Conservation (phyloP, 64 coral and sea anemone genomes). For the Pachyseris speciosa region DNA sequence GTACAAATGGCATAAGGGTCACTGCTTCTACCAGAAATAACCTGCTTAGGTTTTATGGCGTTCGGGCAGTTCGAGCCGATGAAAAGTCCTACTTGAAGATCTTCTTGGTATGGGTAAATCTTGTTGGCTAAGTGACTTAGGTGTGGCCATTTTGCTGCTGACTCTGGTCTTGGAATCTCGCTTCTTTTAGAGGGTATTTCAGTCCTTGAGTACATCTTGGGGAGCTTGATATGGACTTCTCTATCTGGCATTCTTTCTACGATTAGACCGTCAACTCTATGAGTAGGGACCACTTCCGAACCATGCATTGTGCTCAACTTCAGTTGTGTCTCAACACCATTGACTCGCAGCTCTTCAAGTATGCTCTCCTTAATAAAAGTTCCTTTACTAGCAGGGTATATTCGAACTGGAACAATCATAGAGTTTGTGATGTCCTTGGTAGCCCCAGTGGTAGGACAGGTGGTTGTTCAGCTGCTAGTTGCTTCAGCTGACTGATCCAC, state of each 20-base stretch:
- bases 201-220: conserved; percentile 32
- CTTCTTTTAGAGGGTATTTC: conserved; percentile 30
- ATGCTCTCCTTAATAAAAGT: conserved; percentile 41
- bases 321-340: conserved; percentile 43
- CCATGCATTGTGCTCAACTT: conserved; percentile 63
- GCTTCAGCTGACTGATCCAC: conserved; percentile 13
- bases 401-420: conserved; percentile 43
- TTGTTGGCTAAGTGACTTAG: conserved; percentile 25
- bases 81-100: conserved; percentile 20
- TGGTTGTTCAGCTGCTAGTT: conserved; percentile 28
- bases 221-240: conserved; percentile 23
- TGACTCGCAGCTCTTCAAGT: conserved; percentile 2
- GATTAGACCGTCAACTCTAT: conserved; percentile 6
- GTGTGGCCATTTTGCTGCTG: conserved; percentile 1
- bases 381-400: conserved; percentile 44
- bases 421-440: neutral
- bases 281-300: conserved; percentile 24
- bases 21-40: conserved; percentile 32
- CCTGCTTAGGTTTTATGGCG: conserved; percentile 43
- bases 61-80: conserved; percentile 65
- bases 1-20: conserved; percentile 51
- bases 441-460: conserved; percentile 28
- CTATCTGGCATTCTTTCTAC: conserved; percentile 33
- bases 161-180: conserved; percentile 47
- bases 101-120: conserved; percentile 20